Evolutionary conservation across 2,797 vertebrate species (phyloP).

Genomic region (Lithobates sylvaticus): DNA sequence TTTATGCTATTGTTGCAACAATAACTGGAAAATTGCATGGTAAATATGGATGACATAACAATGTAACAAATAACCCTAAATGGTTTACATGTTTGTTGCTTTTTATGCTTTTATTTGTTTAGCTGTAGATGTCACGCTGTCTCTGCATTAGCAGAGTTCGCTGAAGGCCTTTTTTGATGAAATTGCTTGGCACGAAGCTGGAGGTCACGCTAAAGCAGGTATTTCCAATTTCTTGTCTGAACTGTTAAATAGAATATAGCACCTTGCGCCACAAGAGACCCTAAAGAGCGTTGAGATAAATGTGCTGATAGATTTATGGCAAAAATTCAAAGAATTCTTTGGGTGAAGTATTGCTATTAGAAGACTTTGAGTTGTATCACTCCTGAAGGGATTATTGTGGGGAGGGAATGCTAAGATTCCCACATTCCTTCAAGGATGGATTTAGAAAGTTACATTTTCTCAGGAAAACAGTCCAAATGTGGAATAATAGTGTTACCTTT

Average conservation of each 20-base stretch:
- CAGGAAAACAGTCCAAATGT: constrained; percentile 26
- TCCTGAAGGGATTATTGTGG: constrained; percentile 53
- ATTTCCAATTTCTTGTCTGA: constrained; percentile 31
- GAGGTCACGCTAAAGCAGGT: constrained; percentile 23
- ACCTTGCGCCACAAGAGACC: constrained; percentile 51
- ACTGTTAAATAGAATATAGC: constrained; percentile 36
- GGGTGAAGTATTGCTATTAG: constrained; percentile 41
- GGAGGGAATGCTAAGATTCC: constrained; percentile 34
- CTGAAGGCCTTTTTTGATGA: constrained; percentile 25
- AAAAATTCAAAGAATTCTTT: constrained; percentile 45
- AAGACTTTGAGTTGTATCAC: constrained; percentile 46
- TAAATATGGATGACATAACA: constrained; percentile 8
- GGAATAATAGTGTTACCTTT: constrained; percentile 3
- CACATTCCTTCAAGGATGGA: constrained; percentile 42
- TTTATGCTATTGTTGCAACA: constrained; percentile 12
- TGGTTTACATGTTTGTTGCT: constrained; percentile 9
- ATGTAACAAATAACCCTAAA: neutral
- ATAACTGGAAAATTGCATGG: neutral
- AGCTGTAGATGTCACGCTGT: neutral
- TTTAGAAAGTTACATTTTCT: constrained; percentile 15
- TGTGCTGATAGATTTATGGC: constrained; percentile 52
- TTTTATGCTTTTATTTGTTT: neutral
- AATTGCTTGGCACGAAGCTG: constrained; percentile 7
- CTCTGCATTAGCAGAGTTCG: neutral
- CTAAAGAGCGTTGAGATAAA: constrained; percentile 31